Evolutionary conservation across 2,888 invertebrate genomes (phyloP).

Genomic region (Hydriomena furcata): DNA sequence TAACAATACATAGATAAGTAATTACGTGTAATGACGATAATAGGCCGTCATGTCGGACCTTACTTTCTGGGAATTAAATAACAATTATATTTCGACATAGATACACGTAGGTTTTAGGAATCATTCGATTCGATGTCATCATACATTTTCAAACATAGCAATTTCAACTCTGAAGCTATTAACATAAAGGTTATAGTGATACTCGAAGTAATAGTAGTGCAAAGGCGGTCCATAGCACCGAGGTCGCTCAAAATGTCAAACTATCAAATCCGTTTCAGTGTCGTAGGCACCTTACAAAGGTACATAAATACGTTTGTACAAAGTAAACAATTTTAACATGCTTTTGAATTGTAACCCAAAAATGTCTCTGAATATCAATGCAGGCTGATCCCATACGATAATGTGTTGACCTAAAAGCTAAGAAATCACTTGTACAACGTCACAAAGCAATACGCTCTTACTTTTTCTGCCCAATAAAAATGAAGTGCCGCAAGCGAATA

Average conservation of each 20-base stretch:
- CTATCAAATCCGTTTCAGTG: slow-evolving; percentile 66
- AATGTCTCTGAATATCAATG: too few relatives aligned
- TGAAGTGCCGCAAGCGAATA: slow-evolving; percentile 3
- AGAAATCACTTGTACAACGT: not conserved
- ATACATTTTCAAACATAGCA: slow-evolving; percentile 34
- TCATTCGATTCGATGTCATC: slow-evolving; percentile 45
- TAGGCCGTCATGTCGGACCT: slow-evolving; percentile 17
- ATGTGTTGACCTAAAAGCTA: too few relatives aligned
- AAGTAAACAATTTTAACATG: not conserved
- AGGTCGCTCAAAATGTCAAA: slow-evolving; percentile 75
- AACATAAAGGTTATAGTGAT: slow-evolving; percentile 41
- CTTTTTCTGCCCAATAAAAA: slow-evolving; percentile 1
- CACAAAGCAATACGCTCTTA: not conserved
- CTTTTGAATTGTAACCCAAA: too few relatives aligned
- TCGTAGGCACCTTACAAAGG: too few relatives aligned
- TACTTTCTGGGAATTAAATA: slow-evolving; percentile 24
- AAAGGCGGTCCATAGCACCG: slow-evolving; percentile 61
- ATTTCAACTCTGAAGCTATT: slow-evolving; percentile 31
- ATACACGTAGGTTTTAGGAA: slow-evolving; percentile 50
- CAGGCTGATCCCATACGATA: not conserved
- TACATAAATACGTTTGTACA: not conserved
- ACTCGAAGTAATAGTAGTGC: slow-evolving; percentile 51
- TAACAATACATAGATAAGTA: slow-evolving; percentile 21
- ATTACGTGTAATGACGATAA: slow-evolving; percentile 28
- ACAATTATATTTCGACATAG: slow-evolving; percentile 55